Evolutionary conservation across 2,888 invertebrate species (phyloP).

Genomic region (Drosophila multiciliata): DNA sequence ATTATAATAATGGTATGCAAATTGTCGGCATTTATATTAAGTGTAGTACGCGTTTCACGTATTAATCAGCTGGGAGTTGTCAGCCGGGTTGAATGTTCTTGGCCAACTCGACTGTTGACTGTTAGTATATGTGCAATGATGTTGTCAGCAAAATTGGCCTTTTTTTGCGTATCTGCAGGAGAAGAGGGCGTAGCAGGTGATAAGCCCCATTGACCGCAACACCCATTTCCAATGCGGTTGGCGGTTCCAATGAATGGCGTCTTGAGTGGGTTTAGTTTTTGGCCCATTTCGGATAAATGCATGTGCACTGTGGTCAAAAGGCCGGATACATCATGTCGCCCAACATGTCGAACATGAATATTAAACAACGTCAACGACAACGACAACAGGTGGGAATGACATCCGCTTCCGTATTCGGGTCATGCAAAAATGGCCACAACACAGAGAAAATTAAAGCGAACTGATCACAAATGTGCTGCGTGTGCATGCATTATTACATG

Average conservation of each 20-base stretch:
- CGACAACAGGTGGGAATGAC: constrained; percentile 67
- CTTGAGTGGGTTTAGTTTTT: constrained; percentile 29
- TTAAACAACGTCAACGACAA: constrained; percentile 38
- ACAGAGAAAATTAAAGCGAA: constrained; percentile 44
- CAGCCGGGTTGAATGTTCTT: constrained; percentile 56
- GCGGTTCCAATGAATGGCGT: constrained; percentile 40
- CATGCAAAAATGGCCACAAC: constrained; percentile 46
- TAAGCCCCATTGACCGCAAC: constrained; percentile 36
- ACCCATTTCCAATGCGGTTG: constrained; percentile 26
- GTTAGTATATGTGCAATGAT: not conserved
- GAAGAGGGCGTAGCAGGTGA: constrained; percentile 63
- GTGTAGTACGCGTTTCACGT: not conserved
- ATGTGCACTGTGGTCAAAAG: constrained; percentile 24
- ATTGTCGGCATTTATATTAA: constrained; percentile 6
- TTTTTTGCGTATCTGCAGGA: not conserved
- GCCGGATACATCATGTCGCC: constrained; percentile 68
- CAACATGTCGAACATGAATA: constrained; percentile 73
- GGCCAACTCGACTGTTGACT: not conserved
- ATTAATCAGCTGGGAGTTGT: constrained; percentile 19
- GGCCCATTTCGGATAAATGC: constrained; percentile 31
- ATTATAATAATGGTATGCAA: constrained; percentile 1
- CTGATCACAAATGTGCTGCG: constrained; percentile 74
- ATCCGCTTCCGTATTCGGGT: constrained; percentile 51
- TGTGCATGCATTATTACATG: constrained; percentile 59
- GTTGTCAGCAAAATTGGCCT: not conserved